Percentiles rank a stretch among this genome's conserved stretches.
Conservation (phyloP, 2,113 vertebrate genomes). For the Nettapus auritus region DNA sequence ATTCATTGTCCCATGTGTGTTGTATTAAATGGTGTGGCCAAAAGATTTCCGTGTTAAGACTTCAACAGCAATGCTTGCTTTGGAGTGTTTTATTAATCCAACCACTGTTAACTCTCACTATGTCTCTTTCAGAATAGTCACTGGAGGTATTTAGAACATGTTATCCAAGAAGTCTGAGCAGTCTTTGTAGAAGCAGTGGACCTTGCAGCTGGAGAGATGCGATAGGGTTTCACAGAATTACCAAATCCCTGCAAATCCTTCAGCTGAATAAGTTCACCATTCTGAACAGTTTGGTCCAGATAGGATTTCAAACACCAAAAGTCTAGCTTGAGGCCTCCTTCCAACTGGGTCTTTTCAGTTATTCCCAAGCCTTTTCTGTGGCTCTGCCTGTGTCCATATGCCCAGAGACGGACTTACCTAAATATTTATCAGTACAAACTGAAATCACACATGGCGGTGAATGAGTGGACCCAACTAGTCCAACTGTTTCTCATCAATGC, state of each 20-base stretch:
- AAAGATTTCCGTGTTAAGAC: background rate
- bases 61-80: background rate
- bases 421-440: background rate
- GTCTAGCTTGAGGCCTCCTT: background rate
- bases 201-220: background rate
- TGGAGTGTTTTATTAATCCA: conserved; percentile 10
- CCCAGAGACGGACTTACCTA: background rate
- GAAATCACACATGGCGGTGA: background rate
- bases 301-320: background rate
- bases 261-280: background rate
- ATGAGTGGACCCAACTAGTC: background rate
- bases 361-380: background rate
- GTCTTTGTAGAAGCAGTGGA: background rate
- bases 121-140: background rate
- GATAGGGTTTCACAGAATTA: background rate
- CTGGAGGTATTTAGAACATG: background rate
- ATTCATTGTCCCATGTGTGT: background rate
- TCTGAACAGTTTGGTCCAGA: background rate
- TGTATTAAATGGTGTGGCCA: background rate
- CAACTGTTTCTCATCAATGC: background rate
- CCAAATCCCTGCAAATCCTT: background rate
- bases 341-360: background rate
- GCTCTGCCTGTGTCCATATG: background rate
- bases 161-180: background rate
- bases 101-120: background rate